phyloP scores from a whole-genome alignment of 2,113 vertebrate genomes.

The Agelaius tricolor region DNA sequence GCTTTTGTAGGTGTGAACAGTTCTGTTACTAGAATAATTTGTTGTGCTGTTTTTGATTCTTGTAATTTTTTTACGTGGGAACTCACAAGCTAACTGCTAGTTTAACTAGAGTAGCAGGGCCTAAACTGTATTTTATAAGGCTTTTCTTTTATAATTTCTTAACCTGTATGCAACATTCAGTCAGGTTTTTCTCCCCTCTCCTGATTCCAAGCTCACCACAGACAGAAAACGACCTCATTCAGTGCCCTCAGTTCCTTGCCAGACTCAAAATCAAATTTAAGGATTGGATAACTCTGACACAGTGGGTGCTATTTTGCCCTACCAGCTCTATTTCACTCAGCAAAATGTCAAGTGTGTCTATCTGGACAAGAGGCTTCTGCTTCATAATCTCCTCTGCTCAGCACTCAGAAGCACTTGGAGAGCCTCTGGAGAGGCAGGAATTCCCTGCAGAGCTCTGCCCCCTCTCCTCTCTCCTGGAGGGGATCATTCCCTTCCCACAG shows the following conservation, averaged over 20 bases:
- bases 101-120: background rate
- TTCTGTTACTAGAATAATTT: background rate
- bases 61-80: background rate
- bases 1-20: background rate
- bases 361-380: conserved; percentile 9
- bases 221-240: background rate
- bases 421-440: background rate
- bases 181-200: background rate
- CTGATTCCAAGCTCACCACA: background rate
- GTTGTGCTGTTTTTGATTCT: background rate
- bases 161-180: background rate
- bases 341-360: conserved; percentile 3
- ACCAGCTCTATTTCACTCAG: background rate
- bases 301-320: background rate
- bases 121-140: background rate
- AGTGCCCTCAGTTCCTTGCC: background rate
- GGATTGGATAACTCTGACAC: background rate
- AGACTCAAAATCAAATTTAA: background rate
- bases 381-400: background rate
- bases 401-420: background rate
- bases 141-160: background rate
- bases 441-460: background rate
- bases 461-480: background rate
- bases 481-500: background rate
- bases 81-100: background rate